Base-by-base conservation (phyloP, 2,113 vertebrate genomes). In the Scytalopus superciliaris region DNA sequence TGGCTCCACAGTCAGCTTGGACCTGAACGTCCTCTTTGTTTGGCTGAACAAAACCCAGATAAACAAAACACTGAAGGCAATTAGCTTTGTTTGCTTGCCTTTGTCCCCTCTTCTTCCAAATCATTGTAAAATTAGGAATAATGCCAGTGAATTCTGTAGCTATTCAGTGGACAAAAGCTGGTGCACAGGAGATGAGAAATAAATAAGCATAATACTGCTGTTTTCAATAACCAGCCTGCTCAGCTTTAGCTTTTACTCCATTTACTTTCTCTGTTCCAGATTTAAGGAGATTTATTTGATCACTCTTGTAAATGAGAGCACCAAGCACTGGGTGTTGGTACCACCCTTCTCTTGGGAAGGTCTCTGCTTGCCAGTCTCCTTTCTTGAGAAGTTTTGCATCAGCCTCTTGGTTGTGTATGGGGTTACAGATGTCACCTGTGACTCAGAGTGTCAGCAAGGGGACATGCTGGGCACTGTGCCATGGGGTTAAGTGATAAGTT, bases 41-140 rank as follows among this genome's bases (percentile, higher is more conserved):
- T 93, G 74, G 55, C 84, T 73, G 69, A 94, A 95, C 89, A 94
- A 95, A 95, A 93, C 49, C 35, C 90, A 90, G 89, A 92, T 93
- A 97, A 95, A 95, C 91, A 95, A 89, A 91, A 79, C 63, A 89
- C 25, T 90, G 85, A 94, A 96, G 94, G 93, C 93, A 95, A 83
- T 91, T 91, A 95, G 82, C 93, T 93, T 96, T 95, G 90, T 94
- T 94, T 85, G 85, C 93, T 93, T 84, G 87, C 81, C 86, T 94
- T 95, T 93, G 93, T 95, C 67, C 86, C 70, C 88, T 69, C 68
- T 93, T 88, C 93, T 89, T 84, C 87, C 82, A 93, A 92, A 96
- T 95, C 67, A 83, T 84, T 95, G 89, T 94, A 89, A 96, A 95
- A 96, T 96, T 94, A 93, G 95, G 94, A 97, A 81, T 94, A 91